phyloP scores from a whole-genome alignment of 2,113 vertebrate genomes.

The Poecilia latipinna region DNA sequence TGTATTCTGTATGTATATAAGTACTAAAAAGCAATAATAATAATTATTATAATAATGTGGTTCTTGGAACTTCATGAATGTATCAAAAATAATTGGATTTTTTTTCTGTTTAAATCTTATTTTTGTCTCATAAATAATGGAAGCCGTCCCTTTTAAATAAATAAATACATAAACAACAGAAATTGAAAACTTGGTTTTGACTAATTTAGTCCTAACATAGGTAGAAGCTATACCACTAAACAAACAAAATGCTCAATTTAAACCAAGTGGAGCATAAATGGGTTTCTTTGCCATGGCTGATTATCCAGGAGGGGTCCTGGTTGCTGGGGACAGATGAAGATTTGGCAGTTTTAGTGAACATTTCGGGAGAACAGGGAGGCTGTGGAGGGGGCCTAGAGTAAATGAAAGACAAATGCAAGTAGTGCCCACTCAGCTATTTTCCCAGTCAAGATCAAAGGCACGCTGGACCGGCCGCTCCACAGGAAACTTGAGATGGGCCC shows the following conservation, averaged over 20 bases:
- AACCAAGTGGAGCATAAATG: slow-evolving; percentile 65
- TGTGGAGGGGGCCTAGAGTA: slow-evolving; percentile 61
- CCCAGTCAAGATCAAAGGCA: slow-evolving; percentile 87
- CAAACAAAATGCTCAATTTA: slow-evolving; percentile 46
- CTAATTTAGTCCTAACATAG: slow-evolving; percentile 11
- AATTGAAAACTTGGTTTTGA: too few relatives aligned
- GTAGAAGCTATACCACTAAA: slow-evolving; percentile 33
- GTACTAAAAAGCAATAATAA: too few relatives aligned
- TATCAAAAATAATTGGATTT: too few relatives aligned
- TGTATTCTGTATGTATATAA: too few relatives aligned
- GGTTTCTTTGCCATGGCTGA: slow-evolving; percentile 67
- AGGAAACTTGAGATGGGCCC: slow-evolving; percentile 86
- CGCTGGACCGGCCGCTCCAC: slow-evolving; percentile 82
- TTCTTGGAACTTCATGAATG: too few relatives aligned
- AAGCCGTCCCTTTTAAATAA: too few relatives aligned
- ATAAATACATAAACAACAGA: too few relatives aligned
- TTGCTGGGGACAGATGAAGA: slow-evolving; percentile 81
- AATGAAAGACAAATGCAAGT: slow-evolving; percentile 86
- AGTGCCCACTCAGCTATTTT: slow-evolving; percentile 88
- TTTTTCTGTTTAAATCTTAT: too few relatives aligned
- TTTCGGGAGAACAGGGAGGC: slow-evolving; percentile 57
- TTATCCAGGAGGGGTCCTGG: slow-evolving; percentile 64
- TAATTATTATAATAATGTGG: too few relatives aligned
- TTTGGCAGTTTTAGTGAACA: slow-evolving; percentile 79
- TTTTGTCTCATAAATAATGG: neutral